phyloP scores from a whole-genome alignment of 2,797 vertebrate genomes.

The Lagodon rhomboides region DNA sequence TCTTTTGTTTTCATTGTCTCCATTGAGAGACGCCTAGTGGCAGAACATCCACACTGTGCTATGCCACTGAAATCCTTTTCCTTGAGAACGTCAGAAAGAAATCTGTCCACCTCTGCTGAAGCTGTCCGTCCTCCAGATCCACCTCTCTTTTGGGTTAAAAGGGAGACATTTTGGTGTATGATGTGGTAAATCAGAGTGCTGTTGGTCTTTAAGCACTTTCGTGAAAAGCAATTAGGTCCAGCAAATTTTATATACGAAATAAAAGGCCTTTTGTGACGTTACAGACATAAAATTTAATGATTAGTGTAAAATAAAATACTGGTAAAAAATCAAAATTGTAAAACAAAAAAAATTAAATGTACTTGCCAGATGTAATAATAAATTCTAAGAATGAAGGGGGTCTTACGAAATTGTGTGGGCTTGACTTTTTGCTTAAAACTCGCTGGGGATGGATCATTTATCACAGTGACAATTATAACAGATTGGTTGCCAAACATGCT shows the following conservation, averaged over 20 bases:
- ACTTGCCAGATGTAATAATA: slow-evolving; percentile 9
- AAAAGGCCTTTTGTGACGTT: not conserved
- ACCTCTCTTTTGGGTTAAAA: not conserved
- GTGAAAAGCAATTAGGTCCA: not conserved
- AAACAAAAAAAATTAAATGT: not conserved
- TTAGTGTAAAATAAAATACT: slow-evolving; percentile 1
- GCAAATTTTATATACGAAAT: not conserved
- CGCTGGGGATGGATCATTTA: not conserved
- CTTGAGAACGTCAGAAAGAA: not conserved
- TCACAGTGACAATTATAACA: not conserved
- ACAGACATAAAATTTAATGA: not conserved
- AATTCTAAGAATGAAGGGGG: slow-evolving; percentile 3
- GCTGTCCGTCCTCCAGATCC: not conserved
- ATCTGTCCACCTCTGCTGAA: not conserved
- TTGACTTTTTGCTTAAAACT: not conserved
- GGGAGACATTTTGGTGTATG: not conserved
- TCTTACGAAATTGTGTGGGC: slow-evolving; percentile 18
- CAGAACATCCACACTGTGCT: too few species aligned
- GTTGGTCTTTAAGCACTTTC: not conserved
- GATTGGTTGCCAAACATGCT: slow-evolving; percentile 3
- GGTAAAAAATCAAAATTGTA: not conserved
- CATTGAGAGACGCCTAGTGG: too few species aligned
- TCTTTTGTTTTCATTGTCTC: too few species aligned
- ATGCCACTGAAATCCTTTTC: not conserved
- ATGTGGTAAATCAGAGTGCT: not conserved